Conservation (phyloP, 2,113 vertebrate species). For the Colaptes auratus region DNA sequence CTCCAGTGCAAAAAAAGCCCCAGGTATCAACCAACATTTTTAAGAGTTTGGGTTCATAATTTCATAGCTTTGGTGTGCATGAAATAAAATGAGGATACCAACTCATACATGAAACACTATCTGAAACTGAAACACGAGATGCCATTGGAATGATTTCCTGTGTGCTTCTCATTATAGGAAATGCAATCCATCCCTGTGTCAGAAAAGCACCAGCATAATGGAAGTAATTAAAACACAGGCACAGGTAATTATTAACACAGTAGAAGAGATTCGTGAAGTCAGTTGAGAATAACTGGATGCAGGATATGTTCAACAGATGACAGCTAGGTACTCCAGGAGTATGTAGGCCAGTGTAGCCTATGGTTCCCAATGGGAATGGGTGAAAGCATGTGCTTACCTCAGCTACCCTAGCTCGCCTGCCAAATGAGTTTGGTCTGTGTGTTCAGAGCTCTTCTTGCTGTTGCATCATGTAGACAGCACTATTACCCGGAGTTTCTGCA, state of each 20-base stretch:
- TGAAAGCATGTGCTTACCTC: background rate
- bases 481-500: background rate
- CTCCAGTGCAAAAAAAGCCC: background rate
- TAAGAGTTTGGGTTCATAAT: background rate
- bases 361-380: background rate
- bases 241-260: background rate
- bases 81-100: background rate
- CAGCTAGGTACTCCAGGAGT: background rate
- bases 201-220: background rate
- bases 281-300: background rate
- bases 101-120: background rate
- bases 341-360: background rate
- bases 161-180: background rate
- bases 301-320: background rate
- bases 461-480: background rate
- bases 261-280: background rate
- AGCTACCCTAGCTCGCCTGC: background rate
- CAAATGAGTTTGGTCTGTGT: rapidly evolving
- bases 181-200: background rate
- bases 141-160: background rate
- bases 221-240: background rate
- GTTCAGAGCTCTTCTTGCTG: background rate
- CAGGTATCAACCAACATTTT: background rate
- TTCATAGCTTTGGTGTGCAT: background rate
- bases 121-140: background rate